phyloP scores from a whole-genome alignment of 92 coral and sea anemone genomes.

The Virgularia gustaviana region DNA sequence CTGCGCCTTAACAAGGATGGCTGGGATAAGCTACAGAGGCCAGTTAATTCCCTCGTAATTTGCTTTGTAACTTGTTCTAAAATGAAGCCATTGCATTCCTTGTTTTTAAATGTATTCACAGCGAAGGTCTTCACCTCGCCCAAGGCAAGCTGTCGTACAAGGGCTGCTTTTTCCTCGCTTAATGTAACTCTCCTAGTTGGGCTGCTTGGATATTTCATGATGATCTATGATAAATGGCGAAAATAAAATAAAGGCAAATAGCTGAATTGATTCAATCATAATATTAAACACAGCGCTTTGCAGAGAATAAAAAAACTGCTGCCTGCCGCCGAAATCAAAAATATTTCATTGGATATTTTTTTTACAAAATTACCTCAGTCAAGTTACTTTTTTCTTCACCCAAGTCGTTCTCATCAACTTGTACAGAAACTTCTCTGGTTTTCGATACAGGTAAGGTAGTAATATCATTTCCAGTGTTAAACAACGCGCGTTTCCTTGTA shows the following conservation, averaged over 20 bases:
- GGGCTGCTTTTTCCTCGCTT: slow-evolving; percentile 24
- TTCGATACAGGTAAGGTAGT: not conserved
- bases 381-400: slow-evolving; percentile 28
- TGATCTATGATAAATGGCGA: slow-evolving; percentile 24
- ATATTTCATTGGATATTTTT: not conserved
- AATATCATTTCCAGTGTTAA: slow-evolving; percentile 11
- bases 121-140: slow-evolving; percentile 40
- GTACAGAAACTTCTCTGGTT: slow-evolving; percentile 22
- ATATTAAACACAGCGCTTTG: not conserved
- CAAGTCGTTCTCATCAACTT: slow-evolving; percentile 18
- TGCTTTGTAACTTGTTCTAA: no score
- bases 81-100: no score
- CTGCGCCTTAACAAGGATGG: no score
- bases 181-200: slow-evolving; percentile 19
- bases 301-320: not conserved
- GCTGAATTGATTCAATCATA: not conserved
- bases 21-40: no score
- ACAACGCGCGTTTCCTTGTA: slow-evolving; percentile 28
- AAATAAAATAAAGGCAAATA: not conserved
- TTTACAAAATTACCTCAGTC: slow-evolving; percentile 35
- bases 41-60: no score
- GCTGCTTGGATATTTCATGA: slow-evolving; percentile 47
- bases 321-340: not conserved
- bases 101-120: slow-evolving; percentile 6
- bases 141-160: slow-evolving; percentile 50